These are phyloP conservation scores for Ormyrus thymus DNA, from an alignment of 2,888 invertebrate species.

Conservation along the genomic window DNA sequence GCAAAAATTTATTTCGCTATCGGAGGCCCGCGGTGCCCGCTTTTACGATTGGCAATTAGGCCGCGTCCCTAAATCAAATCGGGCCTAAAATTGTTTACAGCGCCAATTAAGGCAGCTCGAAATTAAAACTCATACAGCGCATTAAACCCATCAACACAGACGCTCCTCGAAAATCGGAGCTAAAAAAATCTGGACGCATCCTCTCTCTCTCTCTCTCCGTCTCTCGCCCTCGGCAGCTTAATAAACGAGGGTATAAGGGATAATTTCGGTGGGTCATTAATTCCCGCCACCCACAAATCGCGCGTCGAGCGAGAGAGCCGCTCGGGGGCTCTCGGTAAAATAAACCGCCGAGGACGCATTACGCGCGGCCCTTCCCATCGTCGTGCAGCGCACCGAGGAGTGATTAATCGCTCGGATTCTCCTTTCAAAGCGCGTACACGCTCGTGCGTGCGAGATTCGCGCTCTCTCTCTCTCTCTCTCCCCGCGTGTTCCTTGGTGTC, in stretches of 20 bases:
- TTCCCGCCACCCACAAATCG: slow-evolving; percentile 44
- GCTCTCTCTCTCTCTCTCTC: not conserved
- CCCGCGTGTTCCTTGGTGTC: slow-evolving; percentile 20
- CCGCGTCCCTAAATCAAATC: not conserved
- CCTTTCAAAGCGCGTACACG: too few relatives aligned
- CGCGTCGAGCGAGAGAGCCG: not conserved
- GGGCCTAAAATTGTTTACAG: not conserved
- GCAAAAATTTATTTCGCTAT: too few relatives aligned
- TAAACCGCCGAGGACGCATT: slow-evolving; percentile 18
- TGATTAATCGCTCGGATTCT: slow-evolving; percentile 38
- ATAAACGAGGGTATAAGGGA: slow-evolving; percentile 2
- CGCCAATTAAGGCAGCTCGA: not conserved
- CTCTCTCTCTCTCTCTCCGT: too few relatives aligned
- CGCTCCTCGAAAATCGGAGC: not conserved
- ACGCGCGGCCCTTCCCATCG: not conserved
- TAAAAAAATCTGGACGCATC: not conserved
- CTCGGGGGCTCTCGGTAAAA: too few relatives aligned
- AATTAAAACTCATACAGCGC: not conserved
- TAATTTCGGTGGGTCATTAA: slow-evolving; percentile 39
- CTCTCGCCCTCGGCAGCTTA: not conserved
- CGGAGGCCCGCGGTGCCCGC: too few relatives aligned
- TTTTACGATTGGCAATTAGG: too few relatives aligned
- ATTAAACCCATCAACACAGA: slow-evolving; percentile 2
- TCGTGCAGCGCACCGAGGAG: not conserved
- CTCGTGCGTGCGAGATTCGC: too few relatives aligned